phyloP scores from a whole-genome alignment of 2,888 invertebrate genomes.

The Sthenelais limicola region DNA sequence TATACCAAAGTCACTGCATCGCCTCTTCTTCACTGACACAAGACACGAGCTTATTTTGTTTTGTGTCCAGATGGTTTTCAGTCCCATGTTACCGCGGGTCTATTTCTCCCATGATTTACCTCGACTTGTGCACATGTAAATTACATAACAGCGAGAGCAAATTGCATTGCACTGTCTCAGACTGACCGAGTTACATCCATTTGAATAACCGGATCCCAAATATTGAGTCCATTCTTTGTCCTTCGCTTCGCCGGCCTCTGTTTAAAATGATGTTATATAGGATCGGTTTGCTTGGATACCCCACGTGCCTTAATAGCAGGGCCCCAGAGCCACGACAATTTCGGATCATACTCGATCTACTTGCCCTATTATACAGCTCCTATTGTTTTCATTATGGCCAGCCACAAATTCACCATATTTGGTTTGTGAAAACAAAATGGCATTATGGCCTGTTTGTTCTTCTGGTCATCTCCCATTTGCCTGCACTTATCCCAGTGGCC shows the following conservation, averaged over 20 bases:
- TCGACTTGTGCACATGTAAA: slow-evolving; percentile 24
- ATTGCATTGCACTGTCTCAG: slow-evolving; percentile 8
- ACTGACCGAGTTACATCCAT: not conserved
- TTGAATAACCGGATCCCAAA: slow-evolving; percentile 17
- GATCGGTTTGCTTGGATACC: too few species aligned
- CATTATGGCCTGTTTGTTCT: slow-evolving; percentile 25
- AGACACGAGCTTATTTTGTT: slow-evolving; percentile 28
- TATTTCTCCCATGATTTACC: slow-evolving; percentile 21
- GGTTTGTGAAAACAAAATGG: slow-evolving; percentile 36
- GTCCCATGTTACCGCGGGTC: not conserved
- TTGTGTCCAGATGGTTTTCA: slow-evolving; percentile 22
- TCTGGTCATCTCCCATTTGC: not conserved
- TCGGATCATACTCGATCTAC: too few species aligned
- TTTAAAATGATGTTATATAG: too few species aligned
- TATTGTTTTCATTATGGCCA: slow-evolving; percentile 16
- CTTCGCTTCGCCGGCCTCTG: too few species aligned
- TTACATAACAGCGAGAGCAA: slow-evolving; percentile 32
- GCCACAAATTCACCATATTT: slow-evolving; percentile 10
- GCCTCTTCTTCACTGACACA: slow-evolving; percentile 30
- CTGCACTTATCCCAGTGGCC: not conserved
- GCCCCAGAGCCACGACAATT: too few species aligned
- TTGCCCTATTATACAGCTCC: slow-evolving; percentile 2
- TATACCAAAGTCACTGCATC: slow-evolving; percentile 12
- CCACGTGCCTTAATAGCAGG: too few species aligned
- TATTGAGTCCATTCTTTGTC: not conserved